Base-by-base conservation (phyloP, 2,888 invertebrate genomes). In the Apamea sordens region DNA sequence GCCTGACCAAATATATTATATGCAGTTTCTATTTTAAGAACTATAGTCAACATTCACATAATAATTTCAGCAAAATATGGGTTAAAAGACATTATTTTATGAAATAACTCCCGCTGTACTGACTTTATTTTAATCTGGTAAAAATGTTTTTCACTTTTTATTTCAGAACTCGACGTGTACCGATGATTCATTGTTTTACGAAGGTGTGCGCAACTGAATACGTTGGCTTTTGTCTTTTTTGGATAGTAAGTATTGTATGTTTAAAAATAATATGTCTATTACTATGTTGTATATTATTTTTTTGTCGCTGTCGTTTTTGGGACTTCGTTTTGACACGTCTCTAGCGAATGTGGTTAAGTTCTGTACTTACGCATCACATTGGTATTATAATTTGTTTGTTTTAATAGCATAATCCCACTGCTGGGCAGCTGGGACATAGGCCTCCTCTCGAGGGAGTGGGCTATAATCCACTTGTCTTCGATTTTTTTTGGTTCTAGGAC, bases 121-220 rank as follows among this genome's bases (percentile, higher is more conserved):
- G 56, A 15, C 59, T 86, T 61, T 86, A 44, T 73, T 83, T 83
- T 86, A 83, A 83, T 83, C 83, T 83, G 44, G 68, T 86, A 82
- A 82, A 83, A 83, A 83, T 83, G 72, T 77, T 86, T 86, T 86
- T 65, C 63, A 64, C 44, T 77, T 86, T 83, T 83, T 83, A 83
- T 86, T 64, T 76, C 64, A 70, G 18, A 76, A 86, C 77, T 86
- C 77, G 77, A 86, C 71, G 44, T 82, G 61, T 65, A 44, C 41
- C 83, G 36, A 86, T 86, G 78, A 86, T 83, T 63, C 77, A 83
- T 83, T 67, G 86, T 83, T 86, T 86, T 65, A 56, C 73, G 83
- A 83, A 83, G 69, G 64, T 73, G 53, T 83, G 72, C 73, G 83
- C 59, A 86, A 83, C 83, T 64, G 83, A 72, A 76, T 64, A 41